Conservation (phyloP, 2,113 vertebrate species). For the Elaphurus davidianus region DNA sequence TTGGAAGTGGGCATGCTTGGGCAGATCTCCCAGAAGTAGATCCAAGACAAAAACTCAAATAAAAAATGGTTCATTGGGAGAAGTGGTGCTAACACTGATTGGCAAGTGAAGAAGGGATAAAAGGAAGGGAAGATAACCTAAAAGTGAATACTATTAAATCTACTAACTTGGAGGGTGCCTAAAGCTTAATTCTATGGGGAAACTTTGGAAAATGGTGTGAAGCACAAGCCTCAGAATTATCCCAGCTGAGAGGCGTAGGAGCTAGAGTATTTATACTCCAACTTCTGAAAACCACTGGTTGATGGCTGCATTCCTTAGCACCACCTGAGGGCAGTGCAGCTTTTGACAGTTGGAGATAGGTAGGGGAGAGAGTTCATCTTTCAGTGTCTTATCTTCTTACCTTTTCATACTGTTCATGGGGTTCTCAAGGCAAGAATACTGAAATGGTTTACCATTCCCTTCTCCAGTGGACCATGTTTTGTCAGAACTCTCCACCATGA, state of each 20-base stretch:
- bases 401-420: neutral
- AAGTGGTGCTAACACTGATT: neutral
- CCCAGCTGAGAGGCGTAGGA: neutral
- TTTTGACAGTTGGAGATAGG: accelerated
- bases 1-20: neutral
- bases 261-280: neutral
- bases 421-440: neutral
- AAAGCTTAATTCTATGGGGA: neutral
- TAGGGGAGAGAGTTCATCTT: neutral
- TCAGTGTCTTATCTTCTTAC: neutral
- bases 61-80: neutral
- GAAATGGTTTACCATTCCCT: neutral
- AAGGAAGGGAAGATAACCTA: neutral
- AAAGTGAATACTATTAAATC: neutral
- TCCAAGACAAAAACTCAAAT: neutral
- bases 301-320: neutral
- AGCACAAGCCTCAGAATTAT: neutral
- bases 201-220: neutral
- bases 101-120: neutral
- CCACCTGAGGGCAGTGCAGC: neutral
- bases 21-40: neutral
- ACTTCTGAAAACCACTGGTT: neutral
- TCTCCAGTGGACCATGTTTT: neutral
- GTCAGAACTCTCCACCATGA: neutral
- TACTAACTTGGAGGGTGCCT: neutral